Percentiles rank a stretch among this genome's conserved stretches.
Evolutionary conservation across 2,113 vertebrate species (phyloP).

Genomic region (Rhea pennata): DNA sequence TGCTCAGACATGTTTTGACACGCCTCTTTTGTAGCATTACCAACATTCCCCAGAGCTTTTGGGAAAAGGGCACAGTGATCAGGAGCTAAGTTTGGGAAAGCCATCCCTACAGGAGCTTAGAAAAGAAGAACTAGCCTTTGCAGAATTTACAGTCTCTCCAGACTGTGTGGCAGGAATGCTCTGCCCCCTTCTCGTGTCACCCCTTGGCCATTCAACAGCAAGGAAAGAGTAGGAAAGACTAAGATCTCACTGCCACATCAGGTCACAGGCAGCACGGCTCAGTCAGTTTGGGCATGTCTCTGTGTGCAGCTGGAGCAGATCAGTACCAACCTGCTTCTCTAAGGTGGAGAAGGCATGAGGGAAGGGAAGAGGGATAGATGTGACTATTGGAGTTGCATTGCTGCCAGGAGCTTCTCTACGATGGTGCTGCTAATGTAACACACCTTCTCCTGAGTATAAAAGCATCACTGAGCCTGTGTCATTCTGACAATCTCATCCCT

Average conservation of each 20-base stretch:
- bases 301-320: neutral
- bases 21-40: fast-evolving
- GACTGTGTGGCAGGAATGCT: neutral
- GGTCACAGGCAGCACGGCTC: neutral
- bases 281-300: neutral
- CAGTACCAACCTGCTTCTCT: fast-evolving
- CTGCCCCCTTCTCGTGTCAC: neutral
- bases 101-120: neutral
- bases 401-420: neutral
- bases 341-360: neutral
- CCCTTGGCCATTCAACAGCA: neutral
- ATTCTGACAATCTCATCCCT: neutral
- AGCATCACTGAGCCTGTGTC: neutral
- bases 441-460: neutral
- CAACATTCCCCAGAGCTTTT: neutral
- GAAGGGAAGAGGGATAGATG: neutral
- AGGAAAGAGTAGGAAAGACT: neutral
- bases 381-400: neutral
- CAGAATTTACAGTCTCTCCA: neutral
- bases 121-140: neutral
- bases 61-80: neutral
- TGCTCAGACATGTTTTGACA: neutral
- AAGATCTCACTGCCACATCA: neutral
- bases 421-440: neutral
- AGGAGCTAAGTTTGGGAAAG: neutral